Percentiles rank a stretch among this genome's conserved stretches.
Conservation (phyloP, 2,113 vertebrate species). For the Hiodon tergisus region DNA sequence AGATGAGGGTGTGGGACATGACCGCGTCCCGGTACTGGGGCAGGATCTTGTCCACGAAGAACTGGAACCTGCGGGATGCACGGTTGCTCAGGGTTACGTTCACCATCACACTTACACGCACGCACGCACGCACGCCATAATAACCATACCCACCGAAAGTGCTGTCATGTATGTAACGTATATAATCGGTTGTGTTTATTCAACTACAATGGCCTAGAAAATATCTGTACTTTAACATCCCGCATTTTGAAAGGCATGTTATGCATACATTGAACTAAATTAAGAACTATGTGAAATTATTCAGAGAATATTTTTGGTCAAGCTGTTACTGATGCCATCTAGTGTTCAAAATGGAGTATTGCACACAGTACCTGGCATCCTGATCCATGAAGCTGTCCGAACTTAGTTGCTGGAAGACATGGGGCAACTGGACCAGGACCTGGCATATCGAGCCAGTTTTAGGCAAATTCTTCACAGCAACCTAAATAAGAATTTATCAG, state of each 20-base stretch:
- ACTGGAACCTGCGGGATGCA: constrained; percentile 72
- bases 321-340: constrained; percentile 26
- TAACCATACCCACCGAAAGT: background rate
- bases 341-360: constrained; percentile 13
- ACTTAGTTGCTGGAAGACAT: constrained; percentile 84
- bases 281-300: no score
- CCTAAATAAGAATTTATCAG: constrained; percentile 50
- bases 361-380: constrained; percentile 67
- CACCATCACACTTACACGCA: background rate
- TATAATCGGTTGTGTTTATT: no score
- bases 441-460: constrained; percentile 81
- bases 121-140: background rate
- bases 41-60: constrained; percentile 81
- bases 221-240: no score
- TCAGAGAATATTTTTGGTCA: no score
- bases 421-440: constrained; percentile 86
- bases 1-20: constrained; percentile 93
- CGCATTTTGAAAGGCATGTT: no score
- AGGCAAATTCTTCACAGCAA: constrained; percentile 70
- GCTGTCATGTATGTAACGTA: no score
- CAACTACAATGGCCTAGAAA: no score
- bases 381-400: constrained; percentile 65
- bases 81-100: background rate
- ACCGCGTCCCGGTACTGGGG: constrained; percentile 89
- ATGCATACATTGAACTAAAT: no score